These are phyloP conservation scores for Maccullochella peelii DNA, from an alignment of 2,113 vertebrate species.

Conservation along the genomic window DNA sequence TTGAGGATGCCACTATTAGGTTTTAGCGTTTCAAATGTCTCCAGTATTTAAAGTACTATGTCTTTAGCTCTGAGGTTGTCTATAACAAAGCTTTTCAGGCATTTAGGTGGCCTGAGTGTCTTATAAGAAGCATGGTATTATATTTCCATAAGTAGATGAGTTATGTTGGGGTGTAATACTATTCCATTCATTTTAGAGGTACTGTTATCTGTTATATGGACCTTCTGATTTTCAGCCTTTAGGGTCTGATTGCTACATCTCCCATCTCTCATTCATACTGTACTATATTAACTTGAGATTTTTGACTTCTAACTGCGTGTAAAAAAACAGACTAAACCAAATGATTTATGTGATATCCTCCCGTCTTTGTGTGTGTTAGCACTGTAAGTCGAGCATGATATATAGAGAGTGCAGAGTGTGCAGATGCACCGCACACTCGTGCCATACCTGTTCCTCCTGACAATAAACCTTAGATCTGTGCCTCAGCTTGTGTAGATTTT, in stretches of 20 bases:
- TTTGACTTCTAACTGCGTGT: constrained; percentile 30
- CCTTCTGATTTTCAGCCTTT: constrained; percentile 49
- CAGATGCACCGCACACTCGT: constrained; percentile 14
- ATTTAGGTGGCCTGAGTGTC: constrained; percentile 45
- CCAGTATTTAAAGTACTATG: constrained; percentile 37
- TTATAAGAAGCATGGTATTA: constrained; percentile 59
- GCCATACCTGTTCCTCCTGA: constrained; percentile 54
- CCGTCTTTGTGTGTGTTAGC: constrained; percentile 49
- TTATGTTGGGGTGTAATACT: constrained; percentile 46
- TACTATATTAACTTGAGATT: constrained; percentile 26
- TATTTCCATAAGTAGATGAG: constrained; percentile 61
- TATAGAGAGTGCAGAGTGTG: background rate
- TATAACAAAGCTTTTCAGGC: constrained; percentile 47
- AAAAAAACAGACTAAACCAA: constrained; percentile 25
- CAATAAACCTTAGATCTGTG: constrained; percentile 42
- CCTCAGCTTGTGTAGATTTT: constrained; percentile 43
- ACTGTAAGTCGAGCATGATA: constrained; percentile 59
- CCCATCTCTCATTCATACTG: constrained; percentile 15
- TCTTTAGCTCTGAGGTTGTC: constrained; percentile 44
- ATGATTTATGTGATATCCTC: constrained; percentile 49
- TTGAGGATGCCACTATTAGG: constrained; percentile 59
- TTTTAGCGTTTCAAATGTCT: constrained; percentile 64
- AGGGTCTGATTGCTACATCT: constrained; percentile 40
- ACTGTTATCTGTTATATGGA: constrained; percentile 54
- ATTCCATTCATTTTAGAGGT: constrained; percentile 48